Percentiles rank a stretch among this genome's conserved stretches.
Evolutionary conservation across 30 jellyfish, hydroid and myxozoan species (phyloP).

Genomic region (Hydractinia echinata): DNA sequence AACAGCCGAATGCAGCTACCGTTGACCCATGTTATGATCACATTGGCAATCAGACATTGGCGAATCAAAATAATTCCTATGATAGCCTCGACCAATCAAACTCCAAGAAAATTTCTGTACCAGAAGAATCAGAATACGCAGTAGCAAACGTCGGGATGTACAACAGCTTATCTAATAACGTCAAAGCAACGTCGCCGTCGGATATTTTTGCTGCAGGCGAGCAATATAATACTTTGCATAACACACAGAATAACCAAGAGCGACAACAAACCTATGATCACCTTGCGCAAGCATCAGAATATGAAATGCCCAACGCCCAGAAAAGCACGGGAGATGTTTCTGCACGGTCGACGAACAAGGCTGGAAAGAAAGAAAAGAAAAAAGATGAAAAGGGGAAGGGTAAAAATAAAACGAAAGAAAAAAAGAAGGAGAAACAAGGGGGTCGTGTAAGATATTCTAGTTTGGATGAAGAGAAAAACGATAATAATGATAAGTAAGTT

Average conservation of each 20-base stretch:
- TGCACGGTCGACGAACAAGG: too few species aligned
- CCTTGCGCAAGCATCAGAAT: not conserved
- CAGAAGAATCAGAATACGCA: conserved; percentile 10
- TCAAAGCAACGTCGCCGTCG: not conserved
- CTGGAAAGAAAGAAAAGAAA: too few species aligned
- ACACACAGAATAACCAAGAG: not conserved
- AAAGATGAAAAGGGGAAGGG: too few species aligned
- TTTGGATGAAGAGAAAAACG: too few species aligned
- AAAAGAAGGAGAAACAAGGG: too few species aligned
- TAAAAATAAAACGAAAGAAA: too few species aligned
- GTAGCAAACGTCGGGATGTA: not conserved
- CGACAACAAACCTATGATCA: not conserved
- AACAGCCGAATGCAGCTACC: not conserved
- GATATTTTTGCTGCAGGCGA: not conserved
- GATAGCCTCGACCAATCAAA: not conserved
- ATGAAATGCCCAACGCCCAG: too few species aligned
- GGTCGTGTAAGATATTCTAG: too few species aligned
- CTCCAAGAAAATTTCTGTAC: not conserved
- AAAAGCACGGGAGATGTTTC: too few species aligned
- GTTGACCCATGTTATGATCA: conserved; percentile 6
- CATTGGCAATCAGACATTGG: not conserved
- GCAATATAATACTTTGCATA: not conserved
- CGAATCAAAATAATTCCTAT: not conserved
- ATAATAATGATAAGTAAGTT: too few species aligned
- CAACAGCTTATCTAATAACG: not conserved